Evolutionary conservation across 2,888 invertebrate species (phyloP).

Genomic region (Drosophila mettleri): DNA sequence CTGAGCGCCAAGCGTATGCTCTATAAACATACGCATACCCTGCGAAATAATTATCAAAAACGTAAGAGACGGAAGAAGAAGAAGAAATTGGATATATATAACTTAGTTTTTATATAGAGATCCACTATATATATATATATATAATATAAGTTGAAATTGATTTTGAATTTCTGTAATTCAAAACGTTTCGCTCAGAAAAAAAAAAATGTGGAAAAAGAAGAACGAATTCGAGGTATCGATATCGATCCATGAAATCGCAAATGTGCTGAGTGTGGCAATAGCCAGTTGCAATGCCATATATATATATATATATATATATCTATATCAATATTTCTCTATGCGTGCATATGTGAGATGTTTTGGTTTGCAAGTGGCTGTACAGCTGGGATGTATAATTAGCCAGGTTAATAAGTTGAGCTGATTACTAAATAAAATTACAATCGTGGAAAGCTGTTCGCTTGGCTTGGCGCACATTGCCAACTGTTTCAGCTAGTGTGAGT

Average conservation of each 20-base stretch:
- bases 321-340: constrained; percentile 2
- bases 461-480: not conserved
- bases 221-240: constrained; percentile 15
- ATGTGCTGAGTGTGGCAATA: constrained; percentile 19
- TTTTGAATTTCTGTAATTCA: constrained; percentile 6
- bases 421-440: constrained; percentile 15
- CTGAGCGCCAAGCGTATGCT: not conserved
- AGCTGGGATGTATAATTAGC: constrained; percentile 45
- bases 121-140: not conserved
- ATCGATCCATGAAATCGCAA: constrained; percentile 48
- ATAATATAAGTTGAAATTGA: not conserved
- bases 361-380: constrained; percentile 19
- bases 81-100: not conserved
- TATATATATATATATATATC: not conserved
- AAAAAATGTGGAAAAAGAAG: not conserved
- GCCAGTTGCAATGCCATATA: constrained; percentile 3
- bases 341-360: constrained; percentile 9
- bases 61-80: no score
- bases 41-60: not conserved
- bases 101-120: no score
- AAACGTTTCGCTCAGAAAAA: constrained; percentile 1
- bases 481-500: constrained; percentile 5
- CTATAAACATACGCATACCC: not conserved
- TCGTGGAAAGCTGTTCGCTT: constrained; percentile 43
- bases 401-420: constrained; percentile 27